A percentile compares a stretch with the other conserved stretches of the same genome.
These are phyloP conservation scores for Isichthys henryi DNA, from an alignment of 2,113 vertebrate species.

Conservation along the genomic window DNA sequence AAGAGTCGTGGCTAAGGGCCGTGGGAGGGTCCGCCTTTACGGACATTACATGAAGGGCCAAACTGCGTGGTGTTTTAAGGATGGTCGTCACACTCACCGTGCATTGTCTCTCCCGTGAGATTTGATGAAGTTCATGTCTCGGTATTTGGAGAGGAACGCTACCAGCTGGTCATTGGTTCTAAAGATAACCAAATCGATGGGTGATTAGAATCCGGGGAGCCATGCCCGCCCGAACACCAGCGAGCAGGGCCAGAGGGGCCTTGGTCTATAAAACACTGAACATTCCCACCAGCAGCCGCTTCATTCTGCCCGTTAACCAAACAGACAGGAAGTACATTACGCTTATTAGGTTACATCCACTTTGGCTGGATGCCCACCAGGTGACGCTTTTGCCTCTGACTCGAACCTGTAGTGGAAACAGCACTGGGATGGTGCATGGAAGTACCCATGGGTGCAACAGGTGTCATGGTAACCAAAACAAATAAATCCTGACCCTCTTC, in stretches of 20 bases:
- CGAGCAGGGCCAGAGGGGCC: not conserved
- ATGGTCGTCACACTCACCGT: slow-evolving; percentile 60
- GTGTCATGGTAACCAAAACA: not conserved
- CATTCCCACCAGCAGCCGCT: not conserved
- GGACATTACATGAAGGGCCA: not conserved
- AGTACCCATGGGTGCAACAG: not conserved
- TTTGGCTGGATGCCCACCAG: not conserved
- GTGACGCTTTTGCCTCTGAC: not conserved
- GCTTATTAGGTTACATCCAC: not conserved
- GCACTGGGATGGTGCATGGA: not conserved
- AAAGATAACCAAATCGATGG: slow-evolving; percentile 33
- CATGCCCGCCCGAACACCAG: not conserved
- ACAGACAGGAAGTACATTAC: not conserved
- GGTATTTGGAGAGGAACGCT: slow-evolving; percentile 88
- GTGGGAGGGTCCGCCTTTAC: not conserved
- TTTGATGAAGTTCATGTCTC: slow-evolving; percentile 96
- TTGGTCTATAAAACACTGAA: not conserved
- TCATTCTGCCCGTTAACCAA: not conserved
- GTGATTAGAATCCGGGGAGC: not conserved
- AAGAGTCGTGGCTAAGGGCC: not conserved
- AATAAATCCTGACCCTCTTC: not conserved
- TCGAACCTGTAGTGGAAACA: not conserved
- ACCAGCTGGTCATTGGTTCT: slow-evolving; percentile 96
- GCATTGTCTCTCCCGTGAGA: slow-evolving; percentile 96
- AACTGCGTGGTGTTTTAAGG: not conserved